Percentiles rank a stretch among this genome's conserved stretches.
Conservation (phyloP, 2,797 vertebrate genomes). For the Urocyon cinereoargenteus region DNA sequence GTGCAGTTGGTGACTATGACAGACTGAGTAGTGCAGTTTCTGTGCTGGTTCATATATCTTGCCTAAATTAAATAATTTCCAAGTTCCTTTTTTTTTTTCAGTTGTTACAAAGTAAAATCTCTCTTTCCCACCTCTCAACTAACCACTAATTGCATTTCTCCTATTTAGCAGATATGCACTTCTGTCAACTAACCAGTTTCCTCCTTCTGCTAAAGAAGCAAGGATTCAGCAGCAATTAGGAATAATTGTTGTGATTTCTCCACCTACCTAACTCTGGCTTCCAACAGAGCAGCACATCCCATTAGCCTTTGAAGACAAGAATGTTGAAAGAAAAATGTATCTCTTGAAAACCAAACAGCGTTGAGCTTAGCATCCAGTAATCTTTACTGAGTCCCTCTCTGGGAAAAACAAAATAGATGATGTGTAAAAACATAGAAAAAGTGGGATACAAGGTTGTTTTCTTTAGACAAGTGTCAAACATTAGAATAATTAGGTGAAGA, state of each 20-base stretch:
- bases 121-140: slow-evolving; percentile 41
- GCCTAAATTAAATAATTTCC: slow-evolving; percentile 58
- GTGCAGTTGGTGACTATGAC: neutral
- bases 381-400: neutral
- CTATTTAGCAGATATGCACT: slow-evolving; percentile 42
- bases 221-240: slow-evolving; percentile 78
- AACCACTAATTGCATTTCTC: slow-evolving; percentile 75
- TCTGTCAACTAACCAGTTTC: slow-evolving; percentile 50
- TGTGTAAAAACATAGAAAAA: neutral
- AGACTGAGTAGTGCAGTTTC: neutral
- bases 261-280: slow-evolving; percentile 54
- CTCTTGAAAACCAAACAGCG: slow-evolving; percentile 35
- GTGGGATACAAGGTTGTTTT: neutral
- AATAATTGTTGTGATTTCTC: slow-evolving; percentile 76
- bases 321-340: slow-evolving; percentile 53
- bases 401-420: slow-evolving; percentile 18
- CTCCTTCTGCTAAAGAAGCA: slow-evolving; percentile 13
- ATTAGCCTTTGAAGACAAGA: slow-evolving; percentile 66
- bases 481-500: neutral
- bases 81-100: neutral
- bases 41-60: neutral
- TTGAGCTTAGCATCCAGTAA: slow-evolving; percentile 21
- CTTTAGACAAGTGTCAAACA: neutral
- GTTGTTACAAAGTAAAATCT: slow-evolving; percentile 38
- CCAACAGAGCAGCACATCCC: slow-evolving; percentile 59